A percentile compares a stretch with the other conserved stretches of the same genome.
Conservation (phyloP, 2,113 vertebrate species). For the Heptranchias perlo region DNA sequence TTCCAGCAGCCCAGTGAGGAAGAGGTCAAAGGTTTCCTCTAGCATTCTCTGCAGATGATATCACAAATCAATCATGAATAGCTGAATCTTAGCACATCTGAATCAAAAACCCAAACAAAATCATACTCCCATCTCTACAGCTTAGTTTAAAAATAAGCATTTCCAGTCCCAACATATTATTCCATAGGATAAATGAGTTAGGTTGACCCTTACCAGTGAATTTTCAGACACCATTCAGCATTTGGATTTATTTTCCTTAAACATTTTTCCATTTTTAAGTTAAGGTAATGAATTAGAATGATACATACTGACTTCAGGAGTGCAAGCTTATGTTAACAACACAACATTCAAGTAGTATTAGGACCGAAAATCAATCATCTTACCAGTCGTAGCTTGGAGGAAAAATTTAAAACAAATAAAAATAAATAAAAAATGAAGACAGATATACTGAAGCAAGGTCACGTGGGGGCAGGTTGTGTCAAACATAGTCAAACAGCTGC, state of each 20-base stretch:
- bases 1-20: neutral
- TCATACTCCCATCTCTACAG: neutral
- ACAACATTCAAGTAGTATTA: neutral
- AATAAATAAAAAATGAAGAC: neutral
- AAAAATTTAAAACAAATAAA: constrained; percentile 17
- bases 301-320: neutral
- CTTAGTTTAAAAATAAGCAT: neutral
- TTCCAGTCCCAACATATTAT: neutral
- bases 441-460: neutral
- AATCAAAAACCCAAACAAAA: neutral
- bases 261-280: neutral
- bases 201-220: neutral
- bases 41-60: neutral
- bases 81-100: neutral
- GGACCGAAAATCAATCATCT: neutral
- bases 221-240: neutral
- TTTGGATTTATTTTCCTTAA: too few species aligned
- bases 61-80: neutral
- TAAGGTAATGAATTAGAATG: neutral
- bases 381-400: neutral
- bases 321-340: neutral
- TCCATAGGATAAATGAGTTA: neutral
- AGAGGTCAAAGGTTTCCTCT: neutral
- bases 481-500: neutral
- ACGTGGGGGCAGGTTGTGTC: neutral